Conservation (phyloP, 2,113 vertebrate genomes). For the Prochilodus magdalenae region DNA sequence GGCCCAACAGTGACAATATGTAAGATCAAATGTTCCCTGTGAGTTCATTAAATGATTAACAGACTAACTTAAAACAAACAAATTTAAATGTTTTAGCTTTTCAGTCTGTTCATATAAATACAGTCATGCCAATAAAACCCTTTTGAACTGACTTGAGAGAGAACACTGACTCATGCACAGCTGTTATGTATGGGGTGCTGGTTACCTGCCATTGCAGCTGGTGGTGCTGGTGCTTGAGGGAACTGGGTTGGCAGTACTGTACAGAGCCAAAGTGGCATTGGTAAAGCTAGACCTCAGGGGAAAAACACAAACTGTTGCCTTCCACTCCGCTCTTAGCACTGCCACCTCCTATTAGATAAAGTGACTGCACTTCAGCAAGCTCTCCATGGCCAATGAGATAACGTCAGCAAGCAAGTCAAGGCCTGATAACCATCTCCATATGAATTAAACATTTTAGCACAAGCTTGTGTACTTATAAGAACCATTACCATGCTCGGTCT, state of each 20-base stretch:
- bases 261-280: background rate
- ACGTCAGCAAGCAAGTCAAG: conserved; percentile 23
- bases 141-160: background rate
- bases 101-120: background rate
- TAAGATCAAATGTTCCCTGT: no score
- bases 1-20: no score
- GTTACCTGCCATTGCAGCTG: background rate
- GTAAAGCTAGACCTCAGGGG: background rate
- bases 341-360: conserved; percentile 26
- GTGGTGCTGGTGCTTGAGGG: background rate
- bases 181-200: background rate
- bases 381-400: conserved; percentile 26
- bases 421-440: conserved; percentile 51
- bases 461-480: conserved; percentile 31
- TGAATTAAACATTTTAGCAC: conserved; percentile 40
- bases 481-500: conserved; percentile 1
- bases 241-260: background rate
- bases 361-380: conserved; percentile 33
- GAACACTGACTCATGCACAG: background rate
- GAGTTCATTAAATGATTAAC: no score
- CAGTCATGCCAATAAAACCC: background rate
- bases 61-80: no score
- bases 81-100: background rate
- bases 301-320: background rate
- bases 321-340: conserved; percentile 24